Evolutionary conservation across 2,113 vertebrate species (phyloP), one percentile per base, ranked within the genome.

Genomic region (Protobothrops mucrosquamatus): DNA sequence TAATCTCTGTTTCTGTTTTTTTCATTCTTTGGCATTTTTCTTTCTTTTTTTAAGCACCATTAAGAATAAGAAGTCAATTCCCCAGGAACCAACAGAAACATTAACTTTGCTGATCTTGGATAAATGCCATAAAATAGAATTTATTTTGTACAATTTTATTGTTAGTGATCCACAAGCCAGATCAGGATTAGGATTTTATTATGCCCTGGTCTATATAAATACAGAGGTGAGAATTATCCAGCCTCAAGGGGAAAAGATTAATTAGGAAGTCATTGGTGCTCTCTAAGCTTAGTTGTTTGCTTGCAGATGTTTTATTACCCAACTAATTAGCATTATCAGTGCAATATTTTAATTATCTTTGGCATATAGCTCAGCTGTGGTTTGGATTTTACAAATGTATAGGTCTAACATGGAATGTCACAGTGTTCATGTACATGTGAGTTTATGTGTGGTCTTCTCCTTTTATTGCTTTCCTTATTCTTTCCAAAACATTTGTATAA

Each of bases 41-140:
- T 92, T 54, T 86, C 18, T n/a, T 61, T 64, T 39, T 46, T 57
- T 24, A 87, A 39, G 54, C 26, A n/a, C 34, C 46, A 51, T 69
- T 64, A 86, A 92, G n/a, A 59, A 85, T 61, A 85, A 85, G 64
- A 89, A 29, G 39, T 91, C 90, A 91, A 85, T 18, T 56, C 85
- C 54, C 52, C 46, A 88, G 46, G 52, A 54, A 69, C 52, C 90
- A 85, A 52, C 23, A 59, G 29, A 34, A 89, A 23, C 43, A 23
- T 92, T 51, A 86, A 14, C 20, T 34, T 89, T 69, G 88, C 88
- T 94, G 51, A 39, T 88, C 88, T 89, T 64, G 93, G 88, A 85
- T 14, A 10, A 48, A 10, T 55, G 91, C 91, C 91, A 64, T 90
- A 39, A 59, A 12, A 86, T 26, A 85, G 48, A 87, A 46, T 93